Evolutionary conservation across 2,888 invertebrate species (phyloP).

Genomic region (Ceramica pisi): DNA sequence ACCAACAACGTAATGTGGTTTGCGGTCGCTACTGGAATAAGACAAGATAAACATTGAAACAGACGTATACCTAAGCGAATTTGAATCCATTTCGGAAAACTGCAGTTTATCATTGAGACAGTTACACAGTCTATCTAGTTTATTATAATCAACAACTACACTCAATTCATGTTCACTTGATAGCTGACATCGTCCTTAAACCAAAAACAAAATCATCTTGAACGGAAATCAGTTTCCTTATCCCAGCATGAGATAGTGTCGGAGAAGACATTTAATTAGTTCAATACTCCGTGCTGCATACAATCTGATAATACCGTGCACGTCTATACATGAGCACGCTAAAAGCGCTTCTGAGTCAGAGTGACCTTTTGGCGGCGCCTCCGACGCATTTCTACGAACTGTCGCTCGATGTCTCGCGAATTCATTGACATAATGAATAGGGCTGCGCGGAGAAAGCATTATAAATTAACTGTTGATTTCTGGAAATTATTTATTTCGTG

Average conservation of each 20-base stretch:
- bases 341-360: conserved; percentile 59
- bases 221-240: not conserved
- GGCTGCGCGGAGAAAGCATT: conserved; percentile 68
- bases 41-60: not conserved
- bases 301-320: conserved; percentile 37
- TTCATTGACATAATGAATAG: conserved; percentile 73
- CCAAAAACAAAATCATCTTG: no score
- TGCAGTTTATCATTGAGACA: not conserved
- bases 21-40: conserved; percentile 12
- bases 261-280: not conserved
- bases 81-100: not conserved
- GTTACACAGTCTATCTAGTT: no score
- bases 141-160: no score
- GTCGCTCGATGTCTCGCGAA: conserved; percentile 73
- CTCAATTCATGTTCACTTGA: no score
- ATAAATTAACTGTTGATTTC: conserved; percentile 49
- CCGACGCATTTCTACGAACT: conserved; percentile 72
- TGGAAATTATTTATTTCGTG: conserved; percentile 23
- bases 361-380: conserved; percentile 75
- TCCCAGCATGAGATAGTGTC: not conserved
- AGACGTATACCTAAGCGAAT: no score
- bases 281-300: conserved; percentile 23
- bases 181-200: no score
- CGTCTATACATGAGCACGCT: conserved; percentile 38
- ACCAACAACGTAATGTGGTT: conserved; percentile 8